Evolutionary conservation across 2,113 vertebrate species (phyloP).

Genomic region (Nerophis lumbriciformis): DNA sequence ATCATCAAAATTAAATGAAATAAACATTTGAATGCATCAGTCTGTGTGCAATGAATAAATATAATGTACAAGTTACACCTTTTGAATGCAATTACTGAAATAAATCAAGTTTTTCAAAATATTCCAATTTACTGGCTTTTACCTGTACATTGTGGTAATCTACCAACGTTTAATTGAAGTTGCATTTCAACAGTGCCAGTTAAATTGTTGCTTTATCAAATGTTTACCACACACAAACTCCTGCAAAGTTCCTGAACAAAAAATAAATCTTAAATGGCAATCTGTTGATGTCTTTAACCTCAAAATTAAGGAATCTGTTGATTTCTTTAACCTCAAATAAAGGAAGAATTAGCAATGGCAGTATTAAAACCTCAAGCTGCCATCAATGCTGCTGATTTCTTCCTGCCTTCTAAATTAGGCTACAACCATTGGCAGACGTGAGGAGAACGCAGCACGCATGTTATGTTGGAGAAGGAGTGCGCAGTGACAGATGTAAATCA

Average conservation of each 20-base stretch:
- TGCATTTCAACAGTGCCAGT: no score
- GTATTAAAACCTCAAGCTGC: background rate
- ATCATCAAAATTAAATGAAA: no score
- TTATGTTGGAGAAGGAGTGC: conserved; percentile 22
- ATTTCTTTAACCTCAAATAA: conserved; percentile 12
- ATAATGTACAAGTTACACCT: no score
- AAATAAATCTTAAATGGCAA: conserved; percentile 3
- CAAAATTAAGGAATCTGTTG: conserved; percentile 1
- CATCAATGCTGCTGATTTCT: background rate
- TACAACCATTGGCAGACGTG: conserved; percentile 20
- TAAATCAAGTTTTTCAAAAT: no score
- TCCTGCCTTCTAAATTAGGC: conserved; percentile 2
- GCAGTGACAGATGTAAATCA: conserved; percentile 24
- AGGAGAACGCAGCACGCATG: background rate
- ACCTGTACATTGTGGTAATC: background rate
- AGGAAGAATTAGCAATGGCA: conserved; percentile 2
- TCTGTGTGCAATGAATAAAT: no score
- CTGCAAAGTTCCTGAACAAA: background rate
- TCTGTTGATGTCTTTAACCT: conserved; percentile 7
- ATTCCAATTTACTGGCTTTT: no score
- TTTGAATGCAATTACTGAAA: no score
- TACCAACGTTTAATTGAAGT: background rate
- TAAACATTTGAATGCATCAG: no score
- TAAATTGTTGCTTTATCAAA: no score
- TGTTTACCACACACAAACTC: no score